Base-by-base conservation (phyloP, 1,140 invertebrate genomes). In the Spodoptera frugiperda region DNA sequence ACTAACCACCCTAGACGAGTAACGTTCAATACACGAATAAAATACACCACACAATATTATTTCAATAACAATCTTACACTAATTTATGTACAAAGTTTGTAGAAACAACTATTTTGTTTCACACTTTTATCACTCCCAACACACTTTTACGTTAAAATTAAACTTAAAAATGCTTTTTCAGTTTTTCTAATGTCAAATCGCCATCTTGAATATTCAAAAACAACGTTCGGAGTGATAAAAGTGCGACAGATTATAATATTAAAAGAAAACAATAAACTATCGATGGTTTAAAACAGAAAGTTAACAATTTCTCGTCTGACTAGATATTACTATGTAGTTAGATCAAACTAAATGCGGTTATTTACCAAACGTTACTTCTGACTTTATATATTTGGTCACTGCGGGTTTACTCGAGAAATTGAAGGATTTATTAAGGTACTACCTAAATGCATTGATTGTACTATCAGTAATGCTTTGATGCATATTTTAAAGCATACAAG, bases 1-100 rank as follows among this genome's bases (percentile, higher is more conserved):
- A 79, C 82, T 82, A 84, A 78, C 71, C 80, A 76, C 78, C 81
- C 78, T 82, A 85, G 63, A 77, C 71, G 76, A 55, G 61, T 78
- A 81, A 74, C 72, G 33, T 46, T 78, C 68, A 84, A 74, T 86
- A 87, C 83, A 81, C 82, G 75, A 81, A 73, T 76, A 85, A 85
- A 85, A 86, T 85, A 88, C 86, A 87, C 84, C 73, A 81, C 77
- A 79, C 77, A 73, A 84, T 85, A 87, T 83, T 84, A 84, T 85
- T 83, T 86, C 73, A 82, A 79, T 87, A 89, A 91, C 88, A 90
- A 88, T 78, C 86, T 90, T 89, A 89, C 77, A 71, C 85, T 89
- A 89, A 67, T 48, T 59, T 91, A 91, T 91, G 75, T 90, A 91
- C 88, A 91, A 68, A 57, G 65, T 76, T 63, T 21, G 48, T 51